Percentiles rank a stretch among this genome's conserved stretches.
Evolutionary conservation across 2,888 invertebrate genomes (phyloP).

Genomic region (Brenthis daphne): DNA sequence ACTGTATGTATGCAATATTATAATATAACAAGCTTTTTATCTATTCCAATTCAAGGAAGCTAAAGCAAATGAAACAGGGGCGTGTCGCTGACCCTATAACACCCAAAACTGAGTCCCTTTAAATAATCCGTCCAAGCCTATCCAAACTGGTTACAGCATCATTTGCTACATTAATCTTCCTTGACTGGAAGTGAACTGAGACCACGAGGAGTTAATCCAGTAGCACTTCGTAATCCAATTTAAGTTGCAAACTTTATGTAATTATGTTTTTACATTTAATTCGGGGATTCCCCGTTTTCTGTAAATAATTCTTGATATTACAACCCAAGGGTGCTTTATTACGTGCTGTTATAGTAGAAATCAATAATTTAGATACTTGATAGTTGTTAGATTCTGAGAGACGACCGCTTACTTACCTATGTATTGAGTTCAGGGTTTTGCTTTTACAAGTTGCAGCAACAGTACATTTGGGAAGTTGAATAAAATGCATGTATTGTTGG

Average conservation of each 20-base stretch:
- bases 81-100: slow-evolving; percentile 8
- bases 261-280: slow-evolving; percentile 50
- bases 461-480: neutral
- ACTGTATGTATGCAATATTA: no score
- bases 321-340: neutral
- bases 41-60: neutral
- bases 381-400: slow-evolving; percentile 14
- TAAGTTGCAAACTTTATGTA: slow-evolving; percentile 57
- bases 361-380: slow-evolving; percentile 17
- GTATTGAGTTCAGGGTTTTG: slow-evolving; percentile 10
- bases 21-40: neutral
- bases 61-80: neutral
- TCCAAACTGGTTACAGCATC: slow-evolving; percentile 10
- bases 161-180: slow-evolving; percentile 25
- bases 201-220: slow-evolving; percentile 36
- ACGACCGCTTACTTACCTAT: slow-evolving; percentile 10
- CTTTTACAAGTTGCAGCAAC: neutral
- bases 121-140: slow-evolving; percentile 14
- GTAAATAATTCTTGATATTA: slow-evolving; percentile 9
- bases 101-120: slow-evolving; percentile 6
- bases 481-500: no score
- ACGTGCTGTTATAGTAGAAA: slow-evolving; percentile 5
- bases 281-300: slow-evolving; percentile 13
- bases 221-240: slow-evolving; percentile 61
- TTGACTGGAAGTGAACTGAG: slow-evolving; percentile 10